A percentile compares a stretch with the other conserved stretches of the same genome.
Conservation (phyloP, 2,113 vertebrate genomes). For the Phrynosoma blainvillii region DNA sequence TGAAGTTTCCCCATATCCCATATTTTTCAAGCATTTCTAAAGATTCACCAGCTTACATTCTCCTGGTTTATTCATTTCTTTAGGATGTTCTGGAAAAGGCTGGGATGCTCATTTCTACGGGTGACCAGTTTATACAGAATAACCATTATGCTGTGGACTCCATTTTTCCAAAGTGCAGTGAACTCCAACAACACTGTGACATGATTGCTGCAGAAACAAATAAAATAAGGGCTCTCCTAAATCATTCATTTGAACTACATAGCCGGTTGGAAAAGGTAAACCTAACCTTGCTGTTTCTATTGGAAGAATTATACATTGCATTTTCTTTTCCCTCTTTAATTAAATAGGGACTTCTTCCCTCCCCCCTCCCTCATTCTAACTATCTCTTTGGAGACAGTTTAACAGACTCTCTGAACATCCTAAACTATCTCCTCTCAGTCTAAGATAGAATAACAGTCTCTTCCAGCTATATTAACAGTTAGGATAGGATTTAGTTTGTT, state of each 20-base stretch:
- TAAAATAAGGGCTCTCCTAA: conserved; percentile 79
- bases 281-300: neutral
- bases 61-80: neutral
- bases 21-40: neutral
- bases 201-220: conserved; percentile 69
- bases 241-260: conserved; percentile 89
- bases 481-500: too few relatives aligned
- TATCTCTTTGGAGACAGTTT: too few relatives aligned
- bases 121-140: conserved; percentile 84
- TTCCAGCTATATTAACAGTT: too few relatives aligned
- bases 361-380: too few relatives aligned
- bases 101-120: conserved; percentile 79
- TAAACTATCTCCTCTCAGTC: too few relatives aligned
- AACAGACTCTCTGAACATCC: too few relatives aligned
- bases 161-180: conserved; percentile 91
- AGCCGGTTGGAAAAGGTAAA: conserved; percentile 86
- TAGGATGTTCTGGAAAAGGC: conserved; percentile 85
- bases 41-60: neutral
- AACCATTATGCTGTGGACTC: conserved; percentile 96
- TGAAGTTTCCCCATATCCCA: conserved; percentile 10
- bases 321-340: too few relatives aligned
- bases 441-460: too few relatives aligned
- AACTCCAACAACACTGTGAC: conserved; percentile 83
- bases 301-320: too few relatives aligned
- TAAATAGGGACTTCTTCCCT: too few relatives aligned